Evolutionary conservation across 30 jellyfish, hydroid and myxozoan genomes (phyloP), one percentile per base, ranked within the genome.

Genomic region (Hydra vulgaris): DNA sequence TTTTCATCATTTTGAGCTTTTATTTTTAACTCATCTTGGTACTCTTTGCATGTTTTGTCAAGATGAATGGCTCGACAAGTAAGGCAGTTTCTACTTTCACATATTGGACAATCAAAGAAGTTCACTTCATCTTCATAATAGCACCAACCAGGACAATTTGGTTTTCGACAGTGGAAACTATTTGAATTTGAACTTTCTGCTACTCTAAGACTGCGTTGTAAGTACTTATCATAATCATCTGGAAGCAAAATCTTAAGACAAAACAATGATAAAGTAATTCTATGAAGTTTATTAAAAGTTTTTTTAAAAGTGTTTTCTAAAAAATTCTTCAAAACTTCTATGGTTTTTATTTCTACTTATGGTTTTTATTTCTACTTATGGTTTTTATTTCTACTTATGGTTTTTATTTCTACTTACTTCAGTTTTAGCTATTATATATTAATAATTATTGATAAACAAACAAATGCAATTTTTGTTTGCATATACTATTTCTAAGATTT

Each of bases 51-150:
- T 5, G 95, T 89, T 84, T 73, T 84, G 15, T 79, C 82, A 17
- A 74, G 85, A 66, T 89, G 97, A 23, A 84, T 85, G 16, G 97
- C 97, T 73, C 85, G 80, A 25, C 97, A 89, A 0, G 97, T 89
- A 27, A 89, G 73, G 69, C 97, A 89, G 76, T 89, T 89, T 73
- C 74, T 77, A 26, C 82, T 77, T 7, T 17, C 61, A 72, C 97
- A 89, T 52, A 85, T 76, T 25, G 26, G 88, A 52, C 97, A 89
- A 17, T 7, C 26, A 78, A 79, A 89, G 85, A 78, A 67, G 76
- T 89, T 89, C 26, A 89, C 97, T 17, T 85, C 97, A 67, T 89
- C 97, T 61, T 89, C 97, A 40, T 89, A 89, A 21, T 27, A 22
- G 71, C 95, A 84, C 95, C 95, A 89, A 16, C 97, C 97, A 17